A percentile compares a stretch with the other conserved stretches of the same genome.
Evolutionary conservation across 2,888 invertebrate genomes (phyloP).

Genomic region (Nasonovia ribisnigri): DNA sequence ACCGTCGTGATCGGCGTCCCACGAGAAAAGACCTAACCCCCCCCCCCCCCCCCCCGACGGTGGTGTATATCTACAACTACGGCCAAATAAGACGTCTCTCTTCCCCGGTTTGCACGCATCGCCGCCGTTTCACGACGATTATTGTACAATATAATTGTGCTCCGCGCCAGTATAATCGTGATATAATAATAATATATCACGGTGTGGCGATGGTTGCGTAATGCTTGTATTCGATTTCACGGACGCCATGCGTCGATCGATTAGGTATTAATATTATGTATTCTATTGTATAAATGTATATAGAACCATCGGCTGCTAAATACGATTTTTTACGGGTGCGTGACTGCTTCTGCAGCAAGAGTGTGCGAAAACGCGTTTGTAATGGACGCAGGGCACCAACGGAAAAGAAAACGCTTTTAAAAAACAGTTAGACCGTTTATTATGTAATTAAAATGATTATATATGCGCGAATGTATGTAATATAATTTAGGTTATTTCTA

Average conservation of each 20-base stretch:
- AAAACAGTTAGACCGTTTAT: background rate
- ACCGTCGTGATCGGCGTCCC: constrained; percentile 63
- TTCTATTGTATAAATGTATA: background rate
- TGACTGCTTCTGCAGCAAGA: background rate
- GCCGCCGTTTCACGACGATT: constrained; percentile 39
- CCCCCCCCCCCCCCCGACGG: constrained; percentile 30
- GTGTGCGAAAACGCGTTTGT: background rate
- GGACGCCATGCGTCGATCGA: background rate
- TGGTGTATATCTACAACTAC: background rate
- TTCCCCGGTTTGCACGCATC: constrained; percentile 47
- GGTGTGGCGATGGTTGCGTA: constrained; percentile 14
- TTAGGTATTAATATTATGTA: background rate
- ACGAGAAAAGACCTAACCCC: constrained; percentile 40
- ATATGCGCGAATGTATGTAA: background rate
- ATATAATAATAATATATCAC: constrained; percentile 26
- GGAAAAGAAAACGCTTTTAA: background rate
- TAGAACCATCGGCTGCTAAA: background rate
- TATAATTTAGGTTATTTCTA: background rate
- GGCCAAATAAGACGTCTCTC: constrained; percentile 47
- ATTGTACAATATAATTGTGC: constrained; percentile 21
- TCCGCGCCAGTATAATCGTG: background rate
- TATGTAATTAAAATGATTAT: background rate
- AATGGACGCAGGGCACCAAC: background rate
- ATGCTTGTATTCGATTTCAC: constrained; percentile 19
- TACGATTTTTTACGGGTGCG: background rate